These are phyloP conservation scores for Xiphophorus couchianus DNA, from an alignment of 2,113 vertebrate species.

Conservation along the genomic window DNA sequence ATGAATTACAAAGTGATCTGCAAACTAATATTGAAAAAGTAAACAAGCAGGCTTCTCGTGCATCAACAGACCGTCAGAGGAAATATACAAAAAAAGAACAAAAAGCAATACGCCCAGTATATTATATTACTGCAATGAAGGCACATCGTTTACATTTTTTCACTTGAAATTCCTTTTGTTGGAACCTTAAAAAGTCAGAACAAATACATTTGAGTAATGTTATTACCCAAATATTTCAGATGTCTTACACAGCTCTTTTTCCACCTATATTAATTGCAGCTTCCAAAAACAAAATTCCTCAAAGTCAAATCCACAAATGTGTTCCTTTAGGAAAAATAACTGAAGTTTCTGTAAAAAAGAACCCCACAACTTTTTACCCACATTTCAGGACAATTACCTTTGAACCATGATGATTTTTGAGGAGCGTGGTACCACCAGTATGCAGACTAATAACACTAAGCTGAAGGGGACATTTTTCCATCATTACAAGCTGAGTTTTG, in stretches of 20 bases:
- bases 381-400: background rate
- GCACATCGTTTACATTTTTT: constrained; percentile 42
- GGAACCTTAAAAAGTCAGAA: constrained; percentile 15
- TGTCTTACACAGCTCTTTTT: background rate
- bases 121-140: constrained; percentile 43
- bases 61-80: background rate
- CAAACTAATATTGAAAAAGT: constrained; percentile 7
- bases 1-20: constrained; percentile 11
- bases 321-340: background rate
- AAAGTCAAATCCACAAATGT: background rate
- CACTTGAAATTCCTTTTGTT: constrained; percentile 14
- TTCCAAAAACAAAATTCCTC: background rate
- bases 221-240: background rate
- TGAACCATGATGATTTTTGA: background rate
- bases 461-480: background rate
- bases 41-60: background rate
- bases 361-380: background rate
- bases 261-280: background rate
- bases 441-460: background rate
- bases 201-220: background rate
- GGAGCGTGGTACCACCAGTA: background rate
- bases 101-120: constrained; percentile 12
- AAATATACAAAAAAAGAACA: constrained; percentile 21
- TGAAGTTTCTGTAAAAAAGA: background rate
- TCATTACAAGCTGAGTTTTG: background rate